Conservation (phyloP, 2,888 invertebrate species). For the Cecidostiba fungosa region DNA sequence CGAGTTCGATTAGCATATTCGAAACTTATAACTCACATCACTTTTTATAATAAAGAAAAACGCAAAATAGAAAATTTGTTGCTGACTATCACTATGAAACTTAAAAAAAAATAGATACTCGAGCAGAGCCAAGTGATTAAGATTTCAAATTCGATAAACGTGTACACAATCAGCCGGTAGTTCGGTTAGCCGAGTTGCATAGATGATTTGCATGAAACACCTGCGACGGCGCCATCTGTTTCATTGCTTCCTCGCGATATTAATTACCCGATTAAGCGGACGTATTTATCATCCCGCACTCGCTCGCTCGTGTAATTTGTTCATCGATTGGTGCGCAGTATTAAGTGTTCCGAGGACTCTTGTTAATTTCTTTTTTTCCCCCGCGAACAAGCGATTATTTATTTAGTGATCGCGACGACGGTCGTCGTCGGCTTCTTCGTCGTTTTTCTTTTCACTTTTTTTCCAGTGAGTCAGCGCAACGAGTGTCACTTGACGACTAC, state of each 20-base stretch:
- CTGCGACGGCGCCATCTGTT: constrained; percentile 15
- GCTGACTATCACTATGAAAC: too few species aligned
- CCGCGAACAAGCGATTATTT: constrained; percentile 30
- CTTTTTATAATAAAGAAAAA: too few species aligned
- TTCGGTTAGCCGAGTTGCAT: neutral
- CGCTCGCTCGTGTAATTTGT: constrained; percentile 20
- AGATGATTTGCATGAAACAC: neutral
- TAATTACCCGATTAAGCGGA: constrained; percentile 10
- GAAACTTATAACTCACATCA: too few species aligned
- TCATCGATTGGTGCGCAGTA: neutral
- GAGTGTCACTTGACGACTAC: neutral
- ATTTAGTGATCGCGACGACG: neutral
- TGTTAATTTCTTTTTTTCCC: constrained; percentile 7
- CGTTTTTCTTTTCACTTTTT: neutral
- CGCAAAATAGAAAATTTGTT: too few species aligned
- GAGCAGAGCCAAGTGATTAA: neutral
- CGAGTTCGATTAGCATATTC: neutral
- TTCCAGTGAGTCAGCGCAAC: neutral
- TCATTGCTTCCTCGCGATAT: neutral
- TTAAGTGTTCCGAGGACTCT: neutral
- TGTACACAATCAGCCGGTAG: neutral
- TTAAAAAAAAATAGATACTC: neutral
- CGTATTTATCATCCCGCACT: neutral
- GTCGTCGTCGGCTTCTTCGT: neutral
- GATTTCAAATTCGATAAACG: constrained; percentile 4